These are phyloP conservation scores for Trichopoda pennipes DNA, from an alignment of 2,888 invertebrate genomes.

Conservation along the genomic window DNA sequence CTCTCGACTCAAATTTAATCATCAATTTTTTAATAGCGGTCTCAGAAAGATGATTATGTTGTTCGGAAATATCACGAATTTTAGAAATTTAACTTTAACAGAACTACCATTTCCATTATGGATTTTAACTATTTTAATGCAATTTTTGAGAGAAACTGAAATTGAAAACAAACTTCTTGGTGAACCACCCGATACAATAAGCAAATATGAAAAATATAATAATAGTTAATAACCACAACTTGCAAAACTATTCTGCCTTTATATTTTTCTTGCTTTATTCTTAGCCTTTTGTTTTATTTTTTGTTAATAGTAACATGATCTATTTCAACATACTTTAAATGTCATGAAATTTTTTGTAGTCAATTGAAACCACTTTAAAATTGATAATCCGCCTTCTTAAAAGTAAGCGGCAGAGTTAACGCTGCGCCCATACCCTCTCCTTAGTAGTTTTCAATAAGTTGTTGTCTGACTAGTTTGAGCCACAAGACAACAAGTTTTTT, in stretches of 20 bases:
- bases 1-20: no score
- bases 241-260: background rate
- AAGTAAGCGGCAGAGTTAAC: constrained; percentile 14
- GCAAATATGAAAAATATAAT: background rate
- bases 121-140: no score
- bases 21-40: no score
- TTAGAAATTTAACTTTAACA: no score
- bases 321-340: constrained; percentile 27
- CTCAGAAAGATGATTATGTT: no score
- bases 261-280: background rate
- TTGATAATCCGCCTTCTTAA: constrained; percentile 14
- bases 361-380: constrained; percentile 12
- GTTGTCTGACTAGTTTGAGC: constrained; percentile 47
- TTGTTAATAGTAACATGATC: constrained; percentile 10
- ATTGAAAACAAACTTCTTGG: no score
- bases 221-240: background rate
- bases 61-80: no score
- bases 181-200: no score
- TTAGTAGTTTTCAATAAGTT: background rate
- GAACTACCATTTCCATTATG: no score
- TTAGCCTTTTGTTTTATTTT: background rate
- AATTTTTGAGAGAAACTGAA: no score
- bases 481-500: constrained; percentile 48
- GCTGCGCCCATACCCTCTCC: constrained; percentile 1
- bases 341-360: constrained; percentile 11